Conservation (phyloP, 2,888 invertebrate genomes). For the Drosophila kambysellisi region DNA sequence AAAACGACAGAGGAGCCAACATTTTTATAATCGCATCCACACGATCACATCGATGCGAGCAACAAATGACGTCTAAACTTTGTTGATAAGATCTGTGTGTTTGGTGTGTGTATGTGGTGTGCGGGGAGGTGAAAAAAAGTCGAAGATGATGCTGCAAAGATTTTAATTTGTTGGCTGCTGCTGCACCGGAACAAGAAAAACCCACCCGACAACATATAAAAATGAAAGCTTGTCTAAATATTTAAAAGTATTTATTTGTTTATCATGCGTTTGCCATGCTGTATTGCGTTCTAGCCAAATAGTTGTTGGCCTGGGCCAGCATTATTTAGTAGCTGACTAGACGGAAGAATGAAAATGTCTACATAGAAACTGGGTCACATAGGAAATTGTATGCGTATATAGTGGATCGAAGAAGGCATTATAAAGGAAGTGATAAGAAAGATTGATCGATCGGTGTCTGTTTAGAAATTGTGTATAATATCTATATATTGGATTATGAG, state of each 20-base stretch:
- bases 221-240: constrained; percentile 51
- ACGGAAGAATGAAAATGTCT: constrained; percentile 38
- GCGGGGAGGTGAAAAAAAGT: neutral
- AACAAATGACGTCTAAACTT: constrained; percentile 35
- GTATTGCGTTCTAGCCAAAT: constrained; percentile 36
- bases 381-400: constrained; percentile 5
- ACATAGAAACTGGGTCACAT: constrained; percentile 36
- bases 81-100: constrained; percentile 13
- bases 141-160: constrained; percentile 6
- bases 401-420: constrained; percentile 27
- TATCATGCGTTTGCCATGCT: constrained; percentile 29
- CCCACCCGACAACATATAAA: constrained; percentile 14
- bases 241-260: constrained; percentile 50
- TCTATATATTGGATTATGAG: neutral
- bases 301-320: constrained; percentile 23
- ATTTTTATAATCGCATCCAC: constrained; percentile 8
- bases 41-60: constrained; percentile 13
- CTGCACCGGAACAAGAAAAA: constrained; percentile 51
- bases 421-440: constrained; percentile 14
- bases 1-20: constrained; percentile 1
- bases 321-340: constrained; percentile 9
- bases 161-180: constrained; percentile 6
- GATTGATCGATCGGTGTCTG: constrained; percentile 26
- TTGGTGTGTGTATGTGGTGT: neutral
- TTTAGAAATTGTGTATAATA: neutral